These are phyloP conservation scores for Scytalopus superciliaris DNA, from an alignment of 2,113 vertebrate species.

Conservation along the genomic window DNA sequence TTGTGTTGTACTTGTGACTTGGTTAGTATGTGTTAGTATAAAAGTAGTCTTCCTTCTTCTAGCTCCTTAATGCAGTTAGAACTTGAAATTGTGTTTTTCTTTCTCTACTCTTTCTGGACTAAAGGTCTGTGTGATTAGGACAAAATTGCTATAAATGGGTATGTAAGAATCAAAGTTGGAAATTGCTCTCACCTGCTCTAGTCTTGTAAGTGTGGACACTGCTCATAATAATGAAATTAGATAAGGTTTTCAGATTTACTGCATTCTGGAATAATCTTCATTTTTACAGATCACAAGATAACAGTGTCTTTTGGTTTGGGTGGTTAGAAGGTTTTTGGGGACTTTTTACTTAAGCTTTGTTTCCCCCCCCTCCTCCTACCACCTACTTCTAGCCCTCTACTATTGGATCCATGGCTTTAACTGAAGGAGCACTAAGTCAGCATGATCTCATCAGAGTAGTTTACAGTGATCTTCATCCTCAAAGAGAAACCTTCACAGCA, in stretches of 20 bases:
- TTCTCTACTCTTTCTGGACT: background rate
- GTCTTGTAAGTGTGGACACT: background rate
- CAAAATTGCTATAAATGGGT: background rate
- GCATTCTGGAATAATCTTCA: background rate
- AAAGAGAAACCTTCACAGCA: conserved; percentile 97
- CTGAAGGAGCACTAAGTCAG: conserved; percentile 94
- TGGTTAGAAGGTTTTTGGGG: background rate
- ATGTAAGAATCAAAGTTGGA: background rate
- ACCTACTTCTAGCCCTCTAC: conserved; percentile 83
- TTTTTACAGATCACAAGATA: background rate
- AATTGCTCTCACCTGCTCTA: background rate
- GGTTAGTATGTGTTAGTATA: accelerated
- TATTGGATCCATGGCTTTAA: conserved; percentile 95
- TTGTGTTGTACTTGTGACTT: background rate
- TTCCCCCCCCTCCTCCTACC: background rate
- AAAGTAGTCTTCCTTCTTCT: background rate
- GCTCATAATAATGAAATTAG: background rate
- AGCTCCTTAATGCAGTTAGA: background rate
- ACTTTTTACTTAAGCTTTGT: background rate
- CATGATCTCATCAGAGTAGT: conserved; percentile 95
- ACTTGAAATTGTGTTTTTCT: background rate
- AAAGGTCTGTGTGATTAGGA: background rate
- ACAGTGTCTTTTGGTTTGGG: background rate
- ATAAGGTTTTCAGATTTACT: background rate
- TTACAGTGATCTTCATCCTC: conserved; percentile 95